Conservation (phyloP, 2,888 invertebrate species). For the Balanococcus diminutus region DNA sequence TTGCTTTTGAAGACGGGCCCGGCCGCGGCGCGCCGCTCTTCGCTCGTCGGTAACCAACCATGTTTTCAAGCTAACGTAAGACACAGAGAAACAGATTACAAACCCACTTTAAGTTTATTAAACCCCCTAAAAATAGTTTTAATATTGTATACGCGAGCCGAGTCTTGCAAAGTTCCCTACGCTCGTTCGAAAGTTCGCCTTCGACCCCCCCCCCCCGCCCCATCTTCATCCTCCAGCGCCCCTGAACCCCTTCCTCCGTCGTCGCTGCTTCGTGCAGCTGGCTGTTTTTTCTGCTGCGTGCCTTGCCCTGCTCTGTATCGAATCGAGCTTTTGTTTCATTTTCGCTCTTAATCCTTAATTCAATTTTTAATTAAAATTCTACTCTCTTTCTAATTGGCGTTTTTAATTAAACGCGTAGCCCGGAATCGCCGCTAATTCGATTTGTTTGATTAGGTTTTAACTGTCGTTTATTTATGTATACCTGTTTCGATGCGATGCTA, state of each 20-base stretch:
- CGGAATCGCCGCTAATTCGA: constrained; percentile 4
- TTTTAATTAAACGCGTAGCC: constrained; percentile 47
- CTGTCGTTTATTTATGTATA: not conserved
- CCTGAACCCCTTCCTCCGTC: not conserved
- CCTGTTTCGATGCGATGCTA: not conserved
- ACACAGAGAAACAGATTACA: constrained; percentile 44
- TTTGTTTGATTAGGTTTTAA: constrained; percentile 4
- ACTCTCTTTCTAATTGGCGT: constrained; percentile 49
- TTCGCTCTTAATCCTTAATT: constrained; percentile 49
- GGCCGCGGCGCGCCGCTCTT: too few relatives aligned
- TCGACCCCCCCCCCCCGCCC: not conserved
- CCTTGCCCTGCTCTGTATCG: too few relatives aligned
- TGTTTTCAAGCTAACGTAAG: not conserved
- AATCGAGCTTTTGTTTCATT: constrained; percentile 29
- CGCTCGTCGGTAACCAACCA: not conserved
- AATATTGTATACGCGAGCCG: constrained; percentile 31
- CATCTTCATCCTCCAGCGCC: not conserved
- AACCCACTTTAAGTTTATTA: constrained; percentile 54
- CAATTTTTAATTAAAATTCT: constrained; percentile 54
- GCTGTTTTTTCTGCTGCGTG: not conserved
- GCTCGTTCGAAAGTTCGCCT: not conserved
- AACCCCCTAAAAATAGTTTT: constrained; percentile 47
- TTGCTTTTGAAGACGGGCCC: not conserved
- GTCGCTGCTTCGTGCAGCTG: not conserved
- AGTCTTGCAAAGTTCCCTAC: not conserved